Evolutionary conservation across 2,113 vertebrate species (phyloP).

Genomic region (Speoplatyrhinus poulsoni): DNA sequence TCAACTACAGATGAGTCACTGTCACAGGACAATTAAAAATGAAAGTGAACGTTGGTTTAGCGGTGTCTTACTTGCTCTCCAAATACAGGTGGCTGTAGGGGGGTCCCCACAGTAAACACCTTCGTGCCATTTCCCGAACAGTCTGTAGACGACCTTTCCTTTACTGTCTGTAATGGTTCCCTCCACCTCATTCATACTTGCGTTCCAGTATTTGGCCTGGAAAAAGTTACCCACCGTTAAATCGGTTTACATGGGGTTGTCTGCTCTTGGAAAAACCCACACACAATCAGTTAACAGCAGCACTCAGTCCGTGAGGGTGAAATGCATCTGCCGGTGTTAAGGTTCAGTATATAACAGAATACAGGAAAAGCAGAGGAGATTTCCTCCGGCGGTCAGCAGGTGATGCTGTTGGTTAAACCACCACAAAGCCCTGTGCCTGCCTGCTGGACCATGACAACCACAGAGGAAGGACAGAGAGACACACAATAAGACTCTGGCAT

Average conservation of each 20-base stretch:
- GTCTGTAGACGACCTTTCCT: conserved; percentile 84
- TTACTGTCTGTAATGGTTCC: conserved; percentile 84
- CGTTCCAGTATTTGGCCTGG: conserved; percentile 95
- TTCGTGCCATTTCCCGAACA: conserved; percentile 97
- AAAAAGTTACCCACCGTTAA: neutral
- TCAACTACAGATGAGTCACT: neutral
- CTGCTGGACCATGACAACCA: neutral
- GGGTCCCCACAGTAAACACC: conserved; percentile 87
- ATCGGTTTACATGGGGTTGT: neutral
- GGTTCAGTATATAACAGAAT: neutral
- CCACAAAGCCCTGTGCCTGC: conserved; percentile 1
- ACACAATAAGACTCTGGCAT: conserved; percentile 46
- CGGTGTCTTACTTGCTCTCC: conserved; percentile 89
- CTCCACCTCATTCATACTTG: conserved; percentile 91
- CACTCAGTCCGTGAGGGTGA: neutral
- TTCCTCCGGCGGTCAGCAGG: conserved; percentile 40
- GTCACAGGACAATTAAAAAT: neutral
- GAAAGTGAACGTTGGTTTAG: neutral
- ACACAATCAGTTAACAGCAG: neutral
- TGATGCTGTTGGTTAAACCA: conserved; percentile 36
- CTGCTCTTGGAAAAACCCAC: neutral
- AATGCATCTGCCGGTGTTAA: neutral
- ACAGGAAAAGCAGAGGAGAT: neutral
- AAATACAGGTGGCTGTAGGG: conserved; percentile 87
- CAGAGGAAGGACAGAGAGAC: conserved; percentile 16